Evolutionary conservation across 2,888 invertebrate genomes (phyloP).

Genomic region (Perizoma affinitatum): DNA sequence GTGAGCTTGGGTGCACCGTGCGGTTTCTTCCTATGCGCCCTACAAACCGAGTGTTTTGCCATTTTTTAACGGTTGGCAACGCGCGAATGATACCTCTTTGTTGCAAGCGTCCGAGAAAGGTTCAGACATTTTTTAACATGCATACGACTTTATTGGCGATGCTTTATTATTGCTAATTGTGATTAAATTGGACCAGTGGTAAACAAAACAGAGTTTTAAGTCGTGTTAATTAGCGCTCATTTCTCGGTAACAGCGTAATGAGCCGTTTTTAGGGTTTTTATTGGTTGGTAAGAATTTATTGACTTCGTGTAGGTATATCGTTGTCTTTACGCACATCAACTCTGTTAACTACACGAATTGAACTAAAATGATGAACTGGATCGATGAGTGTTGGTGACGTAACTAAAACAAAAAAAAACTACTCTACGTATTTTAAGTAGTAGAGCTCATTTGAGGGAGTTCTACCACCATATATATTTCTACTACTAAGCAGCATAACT

Average conservation of each 20-base stretch:
- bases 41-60: no score
- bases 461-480: no score
- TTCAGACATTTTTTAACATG: conserved; percentile 49
- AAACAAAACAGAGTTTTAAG: conserved; percentile 40
- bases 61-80: no score
- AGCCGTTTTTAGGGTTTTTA: conserved; percentile 17
- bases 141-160: conserved; percentile 52
- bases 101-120: conserved; percentile 37
- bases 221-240: conserved; percentile 36
- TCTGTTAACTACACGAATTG: no score
- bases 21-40: no score
- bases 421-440: no score
- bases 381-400: not conserved
- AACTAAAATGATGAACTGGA: not conserved
- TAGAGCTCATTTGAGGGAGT: no score
- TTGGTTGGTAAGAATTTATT: conserved; percentile 21
- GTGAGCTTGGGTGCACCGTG: no score
- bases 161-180: conserved; percentile 59
- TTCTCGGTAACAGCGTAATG: conserved; percentile 20
- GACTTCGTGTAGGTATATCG: conserved; percentile 1
- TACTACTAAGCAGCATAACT: no score
- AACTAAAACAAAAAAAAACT: not conserved
- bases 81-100: no score
- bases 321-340: no score
- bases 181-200: conserved; percentile 54